Evolutionary conservation across 2,113 vertebrate species (phyloP).

Genomic region (human (Homo sapiens)): GRCh38 chr4:46745001-46745500

Average conservation of each 20-base stretch:
- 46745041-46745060: background rate
- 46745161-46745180: conserved; percentile 10
- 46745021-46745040: background rate
- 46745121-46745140: background rate
- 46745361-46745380: conserved; percentile 24
- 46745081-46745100: background rate
- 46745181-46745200: background rate
- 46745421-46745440: background rate
- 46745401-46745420: background rate
- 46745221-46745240: conserved; percentile 6
- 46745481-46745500: background rate
- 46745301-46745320: background rate
- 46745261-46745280: conserved; percentile 24
- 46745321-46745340: background rate
- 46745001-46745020: no score
- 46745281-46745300: background rate
- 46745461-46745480: conserved; percentile 25
- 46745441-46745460: background rate
- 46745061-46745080: background rate
- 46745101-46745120: background rate
- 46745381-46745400: background rate
- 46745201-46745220: background rate
- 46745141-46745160: conserved; percentile 27
- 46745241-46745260: background rate
- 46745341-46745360: conserved; percentile 36